Percentiles rank a stretch among this genome's conserved stretches.
phyloP scores from a whole-genome alignment of 2,113 vertebrate genomes.

The Oncorhynchus nerka region DNA sequence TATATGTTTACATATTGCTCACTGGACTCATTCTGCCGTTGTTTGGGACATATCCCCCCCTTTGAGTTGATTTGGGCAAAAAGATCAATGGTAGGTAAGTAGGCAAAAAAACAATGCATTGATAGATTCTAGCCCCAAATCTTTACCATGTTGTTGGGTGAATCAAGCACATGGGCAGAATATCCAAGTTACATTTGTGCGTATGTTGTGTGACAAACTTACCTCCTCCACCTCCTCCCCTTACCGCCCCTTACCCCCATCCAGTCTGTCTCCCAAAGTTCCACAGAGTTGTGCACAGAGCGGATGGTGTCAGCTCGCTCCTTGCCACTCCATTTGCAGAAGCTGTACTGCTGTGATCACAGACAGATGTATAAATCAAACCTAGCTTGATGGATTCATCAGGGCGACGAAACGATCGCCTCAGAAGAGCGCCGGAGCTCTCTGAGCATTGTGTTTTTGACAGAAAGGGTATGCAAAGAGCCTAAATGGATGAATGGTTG shows the following conservation, averaged over 20 bases:
- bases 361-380: constrained; percentile 99
- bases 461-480: constrained; percentile 99
- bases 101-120: too few species aligned
- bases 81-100: too few species aligned
- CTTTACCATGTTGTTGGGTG: constrained; percentile 31
- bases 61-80: too few species aligned
- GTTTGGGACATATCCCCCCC: too few species aligned
- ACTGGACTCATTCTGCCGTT: too few species aligned
- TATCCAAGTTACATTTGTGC: constrained; percentile 44
- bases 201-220: constrained; percentile 68
- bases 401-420: constrained; percentile 89
- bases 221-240: constrained; percentile 48
- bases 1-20: too few species aligned
- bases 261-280: constrained; percentile 66
- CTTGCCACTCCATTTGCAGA: constrained; percentile 48
- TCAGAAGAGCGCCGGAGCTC: constrained; percentile 89
- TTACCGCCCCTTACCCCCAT: constrained; percentile 14
- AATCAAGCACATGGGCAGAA: too few species aligned
- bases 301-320: constrained; percentile 21
- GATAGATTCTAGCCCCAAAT: constrained; percentile 32
- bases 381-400: constrained; percentile 97
- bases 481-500: constrained; percentile 86
- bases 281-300: constrained; percentile 10
- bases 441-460: constrained; percentile 93
- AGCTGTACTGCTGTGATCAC: constrained; percentile 98